These are phyloP conservation scores for Formicarius rufipectus DNA, from an alignment of 2,113 vertebrate genomes.

Conservation along the genomic window DNA sequence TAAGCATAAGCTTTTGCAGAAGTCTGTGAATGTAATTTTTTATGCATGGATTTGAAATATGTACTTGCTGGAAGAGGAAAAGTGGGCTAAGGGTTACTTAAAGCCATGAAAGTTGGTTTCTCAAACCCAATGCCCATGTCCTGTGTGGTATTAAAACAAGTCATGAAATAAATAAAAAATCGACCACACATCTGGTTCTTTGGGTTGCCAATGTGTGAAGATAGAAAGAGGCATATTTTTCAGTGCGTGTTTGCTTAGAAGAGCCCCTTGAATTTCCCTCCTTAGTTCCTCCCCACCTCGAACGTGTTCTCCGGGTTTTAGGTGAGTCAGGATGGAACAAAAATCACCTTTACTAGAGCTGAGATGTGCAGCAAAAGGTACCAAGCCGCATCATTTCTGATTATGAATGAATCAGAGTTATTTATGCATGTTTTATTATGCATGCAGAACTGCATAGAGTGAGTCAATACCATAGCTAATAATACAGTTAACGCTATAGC, in stretches of 20 bases:
- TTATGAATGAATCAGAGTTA: too few species aligned
- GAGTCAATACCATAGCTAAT: not conserved
- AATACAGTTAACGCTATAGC: not conserved
- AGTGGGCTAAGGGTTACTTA: rapidly evolving
- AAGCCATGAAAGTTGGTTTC: not conserved
- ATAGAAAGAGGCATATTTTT: not conserved
- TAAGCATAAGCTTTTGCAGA: too few species aligned
- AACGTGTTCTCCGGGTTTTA: not conserved
- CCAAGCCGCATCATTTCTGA: not conserved
- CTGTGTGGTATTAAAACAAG: not conserved
- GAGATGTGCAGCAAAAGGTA: not conserved
- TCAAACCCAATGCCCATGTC: not conserved
- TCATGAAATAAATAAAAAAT: too few species aligned
- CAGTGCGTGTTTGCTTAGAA: not conserved
- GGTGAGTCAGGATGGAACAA: not conserved
- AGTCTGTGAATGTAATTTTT: not conserved
- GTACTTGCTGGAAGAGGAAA: not conserved
- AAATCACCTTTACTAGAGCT: not conserved
- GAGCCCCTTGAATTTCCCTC: not conserved
- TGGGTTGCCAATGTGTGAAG: not conserved
- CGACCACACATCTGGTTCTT: not conserved
- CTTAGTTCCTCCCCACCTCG: not conserved
- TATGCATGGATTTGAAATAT: not conserved
- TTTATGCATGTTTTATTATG: not conserved
- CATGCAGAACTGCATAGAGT: not conserved